Evolutionary conservation across 2,888 invertebrate genomes (phyloP).

Genomic region (Empis livida): DNA sequence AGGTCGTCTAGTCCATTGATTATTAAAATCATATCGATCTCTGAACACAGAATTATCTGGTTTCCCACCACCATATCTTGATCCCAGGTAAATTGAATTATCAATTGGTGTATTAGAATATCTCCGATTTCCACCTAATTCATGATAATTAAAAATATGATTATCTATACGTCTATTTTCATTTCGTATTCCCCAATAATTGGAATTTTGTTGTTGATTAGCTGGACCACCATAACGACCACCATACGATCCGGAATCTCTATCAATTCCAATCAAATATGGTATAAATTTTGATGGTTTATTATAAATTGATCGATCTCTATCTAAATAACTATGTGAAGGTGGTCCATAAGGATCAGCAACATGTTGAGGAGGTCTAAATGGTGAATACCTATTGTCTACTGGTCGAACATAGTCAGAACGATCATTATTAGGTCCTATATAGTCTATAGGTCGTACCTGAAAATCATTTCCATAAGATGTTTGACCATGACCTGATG

Average conservation of each 20-base stretch:
- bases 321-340: conserved; percentile 7
- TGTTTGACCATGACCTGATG: conserved; percentile 24
- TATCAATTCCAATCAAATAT: conserved; percentile 41
- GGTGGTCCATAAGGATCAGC: conserved; percentile 26
- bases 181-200: conserved; percentile 42
- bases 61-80: conserved; percentile 26
- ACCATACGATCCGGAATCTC: conserved; percentile 44
- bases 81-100: conserved; percentile 39
- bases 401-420: no score
- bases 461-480: conserved; percentile 27
- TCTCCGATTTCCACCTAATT: conserved; percentile 34
- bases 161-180: conserved; percentile 29
- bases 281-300: conserved; percentile 38
- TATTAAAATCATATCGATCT: conserved; percentile 27
- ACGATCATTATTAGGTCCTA: conserved; percentile 18
- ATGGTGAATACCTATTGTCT: conserved; percentile 25
- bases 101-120: conserved; percentile 22
- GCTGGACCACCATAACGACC: no score
- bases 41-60: conserved; percentile 15
- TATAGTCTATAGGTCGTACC: conserved; percentile 18
- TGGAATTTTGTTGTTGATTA: conserved; percentile 26
- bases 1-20: conserved; percentile 34
- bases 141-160: conserved; percentile 34
- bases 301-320: conserved; percentile 21
- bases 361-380: conserved; percentile 14